Conservation (phyloP, 2,888 invertebrate genomes). For the Xestoiulus laeticollis region DNA sequence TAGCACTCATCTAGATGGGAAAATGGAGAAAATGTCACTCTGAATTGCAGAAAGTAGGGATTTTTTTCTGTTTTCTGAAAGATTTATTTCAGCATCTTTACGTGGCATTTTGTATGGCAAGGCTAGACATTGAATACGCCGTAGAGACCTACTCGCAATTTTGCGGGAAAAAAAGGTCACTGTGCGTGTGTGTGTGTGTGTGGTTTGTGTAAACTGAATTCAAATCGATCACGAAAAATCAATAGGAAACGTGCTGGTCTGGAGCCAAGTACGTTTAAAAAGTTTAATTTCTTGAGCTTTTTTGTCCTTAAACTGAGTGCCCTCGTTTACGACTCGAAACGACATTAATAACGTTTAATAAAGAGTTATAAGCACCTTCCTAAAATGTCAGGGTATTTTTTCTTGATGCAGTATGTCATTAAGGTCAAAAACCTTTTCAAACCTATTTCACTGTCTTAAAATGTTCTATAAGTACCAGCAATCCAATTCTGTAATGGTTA, state of each 20-base stretch:
- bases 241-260: conserved; percentile 13
- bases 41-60: background rate
- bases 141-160: background rate
- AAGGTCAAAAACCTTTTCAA: background rate
- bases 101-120: background rate
- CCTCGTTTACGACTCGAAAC: background rate
- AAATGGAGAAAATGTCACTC: conserved; percentile 14
- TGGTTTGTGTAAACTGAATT: conserved; percentile 27
- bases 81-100: conserved; percentile 22
- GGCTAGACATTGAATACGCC: background rate
- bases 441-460: background rate
- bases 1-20: conserved; percentile 2
- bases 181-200: background rate
- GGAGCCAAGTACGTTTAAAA: background rate
- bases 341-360: background rate
- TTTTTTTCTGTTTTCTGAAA: background rate
- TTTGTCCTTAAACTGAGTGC: background rate
- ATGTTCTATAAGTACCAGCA: background rate
- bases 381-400: background rate
- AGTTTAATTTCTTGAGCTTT: background rate
- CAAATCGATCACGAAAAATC: conserved; percentile 34
- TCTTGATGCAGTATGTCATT: background rate
- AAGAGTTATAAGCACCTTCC: no score
- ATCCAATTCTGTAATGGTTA: background rate
- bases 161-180: background rate